Base-by-base conservation (phyloP, 2,888 invertebrate species). In the Apoderus coryli region DNA sequence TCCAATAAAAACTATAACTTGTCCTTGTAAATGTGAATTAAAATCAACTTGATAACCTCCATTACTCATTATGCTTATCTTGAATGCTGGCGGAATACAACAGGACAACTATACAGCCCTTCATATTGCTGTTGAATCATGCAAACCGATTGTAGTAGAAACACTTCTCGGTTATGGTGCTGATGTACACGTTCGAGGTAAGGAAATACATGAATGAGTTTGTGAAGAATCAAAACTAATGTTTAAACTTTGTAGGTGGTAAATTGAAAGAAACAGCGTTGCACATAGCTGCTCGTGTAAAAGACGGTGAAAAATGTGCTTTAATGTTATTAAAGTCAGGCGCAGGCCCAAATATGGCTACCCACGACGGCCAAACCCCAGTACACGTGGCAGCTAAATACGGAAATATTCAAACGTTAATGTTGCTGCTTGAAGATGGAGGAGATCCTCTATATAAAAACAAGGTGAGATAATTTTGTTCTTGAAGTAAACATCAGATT, bases 41-140 rank as follows among this genome's bases (percentile, higher is more conserved):
- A 23, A 23, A 23, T 12, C 13, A 7, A n/a, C 11, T 4, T 23
- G 4, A 11, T n/a, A 12, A 7, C 26, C 15, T 19, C 19, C 19
- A 19, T n/a, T 19, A 7, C 19, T 19, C 19, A n/a, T 19, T 19
- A 6, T 27, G 32, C 9, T 19, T 12, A 13, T 15, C 14, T 31
- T 14, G 22, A 27, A 22, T 32, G n/a, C 19, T n/a, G 6, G n/a
- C n/a, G 19, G n/a, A 19, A 19, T 27, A 15, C 41, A 45, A 10
- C 56, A 92, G 89, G 92, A 96, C 50, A 92, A 93, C 58, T 93
- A 90, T 59, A 98, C 98, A 16, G 95, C 98, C 1, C 65, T 98
- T 2, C 96, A 98, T 54, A 86, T 96, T 49, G 96, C 96, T 3
- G 96, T 96, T 2, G 88, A 90, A 58, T 81, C 85, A 1, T 84